Evolutionary conservation across 1,140 invertebrate species (phyloP).

Genomic region (Ceratitis capitata): DNA sequence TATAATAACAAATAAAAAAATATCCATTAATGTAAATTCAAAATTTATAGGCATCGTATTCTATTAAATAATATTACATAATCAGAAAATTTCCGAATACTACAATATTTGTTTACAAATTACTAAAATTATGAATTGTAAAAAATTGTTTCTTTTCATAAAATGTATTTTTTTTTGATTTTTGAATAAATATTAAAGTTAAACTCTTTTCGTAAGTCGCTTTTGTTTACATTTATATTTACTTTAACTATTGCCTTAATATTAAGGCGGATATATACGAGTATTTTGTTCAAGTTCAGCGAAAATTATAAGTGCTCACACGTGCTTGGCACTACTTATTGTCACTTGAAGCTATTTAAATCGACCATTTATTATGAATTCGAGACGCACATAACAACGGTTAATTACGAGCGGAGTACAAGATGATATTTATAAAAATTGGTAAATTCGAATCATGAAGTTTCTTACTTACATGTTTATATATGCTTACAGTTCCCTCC

Average conservation of each 20-base stretch:
- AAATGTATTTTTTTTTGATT: no score
- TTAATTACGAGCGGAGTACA: neutral
- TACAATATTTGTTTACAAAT: no score
- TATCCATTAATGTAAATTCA: no score
- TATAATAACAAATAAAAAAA: no score
- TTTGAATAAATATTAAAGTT: no score
- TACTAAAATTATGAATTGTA: no score
- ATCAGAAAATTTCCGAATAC: no score
- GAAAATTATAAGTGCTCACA: neutral
- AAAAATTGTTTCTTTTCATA: no score
- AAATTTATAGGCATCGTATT: no score
- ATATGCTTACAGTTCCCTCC: neutral
- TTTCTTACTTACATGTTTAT: neutral
- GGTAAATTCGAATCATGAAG: neutral
- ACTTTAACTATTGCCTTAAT: neutral
- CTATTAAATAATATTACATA: no score
- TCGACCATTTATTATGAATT: neutral
- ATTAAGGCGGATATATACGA: neutral
- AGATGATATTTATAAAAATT: neutral
- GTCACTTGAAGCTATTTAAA: neutral
- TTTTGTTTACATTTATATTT: neutral
- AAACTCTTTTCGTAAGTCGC: neutral
- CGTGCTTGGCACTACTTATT: slow-evolving; percentile 1
- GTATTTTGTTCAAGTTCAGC: neutral
- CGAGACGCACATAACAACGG: neutral